Evolutionary conservation across 2,113 vertebrate genomes (phyloP).

Genomic region (Penelope pileata): DNA sequence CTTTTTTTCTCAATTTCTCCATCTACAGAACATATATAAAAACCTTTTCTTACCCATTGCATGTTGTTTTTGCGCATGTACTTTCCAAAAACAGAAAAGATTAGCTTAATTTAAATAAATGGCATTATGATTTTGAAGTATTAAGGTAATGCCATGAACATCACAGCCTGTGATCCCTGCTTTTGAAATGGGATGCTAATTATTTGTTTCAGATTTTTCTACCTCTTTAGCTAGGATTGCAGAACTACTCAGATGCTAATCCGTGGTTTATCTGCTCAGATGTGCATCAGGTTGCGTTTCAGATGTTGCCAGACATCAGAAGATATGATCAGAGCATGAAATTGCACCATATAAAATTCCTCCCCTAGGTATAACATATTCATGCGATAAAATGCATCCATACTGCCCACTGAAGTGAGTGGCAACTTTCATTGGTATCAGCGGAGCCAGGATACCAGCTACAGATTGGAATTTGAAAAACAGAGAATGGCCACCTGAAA

Average conservation of each 20-base stretch:
- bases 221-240: not conserved
- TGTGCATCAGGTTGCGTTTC: not conserved
- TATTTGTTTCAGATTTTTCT: not conserved
- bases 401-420: not conserved
- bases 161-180: not conserved
- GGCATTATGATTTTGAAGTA: not conserved
- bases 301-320: not conserved
- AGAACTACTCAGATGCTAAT: not conserved
- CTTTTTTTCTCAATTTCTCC: not conserved
- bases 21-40: not conserved
- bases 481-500: not conserved
- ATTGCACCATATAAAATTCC: not conserved
- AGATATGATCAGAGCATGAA: not conserved
- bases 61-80: not conserved
- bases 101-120: too few relatives aligned
- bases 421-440: not conserved
- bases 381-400: not conserved
- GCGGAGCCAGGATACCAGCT: not conserved
- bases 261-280: not conserved
- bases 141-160: not conserved
- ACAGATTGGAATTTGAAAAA: not conserved
- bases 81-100: not conserved
- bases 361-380: not conserved
- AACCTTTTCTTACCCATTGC: not conserved
- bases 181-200: not conserved